A percentile compares a stretch with the other conserved stretches of the same genome.
Conservation (phyloP, 2,113 vertebrate species). For the Capreolus pygargus region DNA sequence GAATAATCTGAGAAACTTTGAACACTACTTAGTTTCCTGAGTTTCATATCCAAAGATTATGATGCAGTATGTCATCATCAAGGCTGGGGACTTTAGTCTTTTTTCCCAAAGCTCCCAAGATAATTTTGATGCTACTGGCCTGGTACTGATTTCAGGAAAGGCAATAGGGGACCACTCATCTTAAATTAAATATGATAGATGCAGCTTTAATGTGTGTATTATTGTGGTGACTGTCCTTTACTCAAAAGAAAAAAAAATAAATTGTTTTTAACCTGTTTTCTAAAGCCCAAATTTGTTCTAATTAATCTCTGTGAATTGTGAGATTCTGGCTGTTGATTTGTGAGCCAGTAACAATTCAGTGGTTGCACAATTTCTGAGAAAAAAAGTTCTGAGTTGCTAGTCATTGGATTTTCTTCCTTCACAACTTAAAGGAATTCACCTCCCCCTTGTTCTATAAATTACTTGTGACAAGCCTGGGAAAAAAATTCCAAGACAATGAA, state of each 20-base stretch:
- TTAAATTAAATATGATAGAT: conserved; percentile 16
- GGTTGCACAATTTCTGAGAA: background rate
- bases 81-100: background rate
- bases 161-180: background rate
- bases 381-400: background rate
- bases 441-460: background rate
- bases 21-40: background rate
- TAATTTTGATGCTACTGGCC: background rate
- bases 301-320: background rate
- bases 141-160: conserved; percentile 3
- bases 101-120: background rate
- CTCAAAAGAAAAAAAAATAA: background rate
- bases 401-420: background rate
- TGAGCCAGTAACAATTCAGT: background rate
- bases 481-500: background rate
- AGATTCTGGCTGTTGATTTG: background rate
- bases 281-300: background rate
- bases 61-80: background rate
- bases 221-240: background rate
- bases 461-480: background rate
- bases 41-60: background rate
- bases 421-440: background rate
- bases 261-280: conserved; percentile 4
- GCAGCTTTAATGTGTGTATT: background rate
- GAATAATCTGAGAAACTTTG: background rate